Base-by-base conservation (phyloP, 2,113 vertebrate species). In the Anthoscopus minutus region DNA sequence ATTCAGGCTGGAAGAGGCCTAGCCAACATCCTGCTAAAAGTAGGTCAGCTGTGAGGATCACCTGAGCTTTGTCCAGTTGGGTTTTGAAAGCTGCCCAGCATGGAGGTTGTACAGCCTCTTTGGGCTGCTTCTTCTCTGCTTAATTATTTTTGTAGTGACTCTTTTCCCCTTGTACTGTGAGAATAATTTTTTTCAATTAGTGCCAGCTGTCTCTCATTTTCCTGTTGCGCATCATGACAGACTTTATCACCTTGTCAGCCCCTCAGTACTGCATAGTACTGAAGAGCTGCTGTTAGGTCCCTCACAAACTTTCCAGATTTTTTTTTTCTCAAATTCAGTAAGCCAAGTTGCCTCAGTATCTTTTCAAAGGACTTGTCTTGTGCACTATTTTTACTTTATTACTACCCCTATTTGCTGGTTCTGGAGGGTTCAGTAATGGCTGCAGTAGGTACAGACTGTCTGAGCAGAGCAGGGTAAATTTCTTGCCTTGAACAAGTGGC, bases 131-230 rank as follows among this genome's bases (percentile, higher is more conserved):
- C 31, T 88, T 40, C 23, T 85, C 44, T 67, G 22, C 47, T 20
- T 48, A 61, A 51, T 66, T 84, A 56, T 61, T 81, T 56, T 33
- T 62, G 31, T 58, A 77, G 16, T 7, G 9, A 13, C 33, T 38
- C 11, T 70, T 50, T 45, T 7, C 8, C 13, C 40, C 12, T 48
- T 74, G 11, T 27, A 45, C 23, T 0, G 0, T 19, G 11, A 9
- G 50, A 57, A 56, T 33, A 2, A 13, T 9, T 61, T 47, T 16
- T 74, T 80, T 47, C 31, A 25, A 2, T 61, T 88, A 60, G 30
- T 38, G 25, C 11, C n/a, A 40, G 3, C 31, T 60, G 30, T 60
- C 9, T 50, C 7, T 53, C 18, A 6, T 27, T 78, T 54, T 73
- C 10, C 6, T 31, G 15, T 31, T 44, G 14, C 20, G 30, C 7